Percentiles rank a stretch among this genome's conserved stretches.
Evolutionary conservation across 30 jellyfish, hydroid and myxozoan genomes (phyloP).

Genomic region (Turritopsis rubra): DNA sequence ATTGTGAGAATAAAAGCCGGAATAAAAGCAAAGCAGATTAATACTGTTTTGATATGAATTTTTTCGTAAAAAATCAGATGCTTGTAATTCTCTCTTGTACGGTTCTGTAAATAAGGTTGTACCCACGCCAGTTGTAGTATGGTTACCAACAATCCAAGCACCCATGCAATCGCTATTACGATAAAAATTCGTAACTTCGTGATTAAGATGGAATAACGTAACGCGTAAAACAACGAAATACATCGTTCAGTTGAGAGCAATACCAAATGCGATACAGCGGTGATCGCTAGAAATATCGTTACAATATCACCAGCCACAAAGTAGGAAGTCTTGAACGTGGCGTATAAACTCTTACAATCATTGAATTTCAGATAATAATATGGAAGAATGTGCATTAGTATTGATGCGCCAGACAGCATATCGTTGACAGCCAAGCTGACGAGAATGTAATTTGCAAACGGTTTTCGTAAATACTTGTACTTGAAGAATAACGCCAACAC

Average conservation of each 20-base stretch:
- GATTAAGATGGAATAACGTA: slow-evolving; percentile 61
- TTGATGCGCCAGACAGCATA: slow-evolving; percentile 49
- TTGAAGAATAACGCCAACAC: slow-evolving; percentile 43
- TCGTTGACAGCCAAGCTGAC: slow-evolving; percentile 80
- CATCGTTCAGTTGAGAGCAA: slow-evolving; percentile 70
- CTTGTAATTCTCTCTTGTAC: background rate
- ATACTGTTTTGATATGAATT: slow-evolving; percentile 4
- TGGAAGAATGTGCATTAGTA: slow-evolving; percentile 52
- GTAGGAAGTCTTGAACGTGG: background rate
- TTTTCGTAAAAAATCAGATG: background rate
- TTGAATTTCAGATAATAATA: slow-evolving; percentile 16
- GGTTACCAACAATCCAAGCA: slow-evolving; percentile 30
- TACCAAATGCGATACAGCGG: slow-evolving; percentile 62
- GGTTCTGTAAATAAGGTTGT: background rate
- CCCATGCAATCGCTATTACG: slow-evolving; percentile 53
- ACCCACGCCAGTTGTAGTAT: slow-evolving; percentile 61
- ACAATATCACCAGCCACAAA: slow-evolving; percentile 34
- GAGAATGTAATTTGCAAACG: slow-evolving; percentile 55
- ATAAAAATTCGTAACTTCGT: slow-evolving; percentile 58
- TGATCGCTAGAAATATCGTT: slow-evolving; percentile 35
- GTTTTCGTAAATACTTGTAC: slow-evolving; percentile 30
- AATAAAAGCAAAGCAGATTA: slow-evolving; percentile 13
- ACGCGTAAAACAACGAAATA: slow-evolving; percentile 69
- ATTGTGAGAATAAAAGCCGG: slow-evolving; percentile 26
- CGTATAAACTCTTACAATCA: background rate